Base-by-base conservation (phyloP, 2,888 invertebrate species). In the Cristatella mucedo region DNA sequence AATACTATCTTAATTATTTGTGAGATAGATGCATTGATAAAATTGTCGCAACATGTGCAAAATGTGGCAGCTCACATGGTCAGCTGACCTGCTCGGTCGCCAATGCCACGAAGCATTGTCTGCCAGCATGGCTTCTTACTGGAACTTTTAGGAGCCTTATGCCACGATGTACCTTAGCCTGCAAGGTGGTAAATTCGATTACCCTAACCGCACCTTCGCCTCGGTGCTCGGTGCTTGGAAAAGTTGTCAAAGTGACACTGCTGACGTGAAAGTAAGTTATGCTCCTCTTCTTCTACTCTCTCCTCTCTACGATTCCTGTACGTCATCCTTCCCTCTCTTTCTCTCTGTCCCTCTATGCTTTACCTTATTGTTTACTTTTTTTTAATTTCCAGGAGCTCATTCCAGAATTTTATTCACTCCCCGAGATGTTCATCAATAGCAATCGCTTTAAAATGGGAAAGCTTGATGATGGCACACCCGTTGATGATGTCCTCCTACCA, bases 181-280 rank as follows among this genome's bases (percentile, higher is more conserved):
- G 33, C 95, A 99, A 72, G 91, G 91, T 33, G 95, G 95, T 45
- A 95, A 95, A 68, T 97, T 99, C 68, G 97, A 99, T 68, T 91
- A 95, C 66, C 91, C 95, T 2, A 91, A 97, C 70, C 71, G 97
- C 39, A 73, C 93, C 45, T 97, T 99, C 70, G 84, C 86, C 2
- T 91, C 91, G 2, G 77, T 99, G 29, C 79, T 84, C 1, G 72
- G 89, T 47, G 83, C 93, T 0, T 97, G 97, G 97, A 91, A 93
- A 69, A 93, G 93, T 69, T 95, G 93, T 63, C 95, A 97, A 67
- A 73, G 93, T 39, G 95, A 99, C 65, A 93, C 95, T 1, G 93
- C 93, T 1, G 95, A 99, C 67, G 97, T 97, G 21, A 99, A 97
- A 76, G 82, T 81, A 48, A 44, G 48, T 38, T 20, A n/a, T n/a